Evolutionary conservation across 2,797 vertebrate genomes (phyloP).

Genomic region (Sebastes itinus): DNA sequence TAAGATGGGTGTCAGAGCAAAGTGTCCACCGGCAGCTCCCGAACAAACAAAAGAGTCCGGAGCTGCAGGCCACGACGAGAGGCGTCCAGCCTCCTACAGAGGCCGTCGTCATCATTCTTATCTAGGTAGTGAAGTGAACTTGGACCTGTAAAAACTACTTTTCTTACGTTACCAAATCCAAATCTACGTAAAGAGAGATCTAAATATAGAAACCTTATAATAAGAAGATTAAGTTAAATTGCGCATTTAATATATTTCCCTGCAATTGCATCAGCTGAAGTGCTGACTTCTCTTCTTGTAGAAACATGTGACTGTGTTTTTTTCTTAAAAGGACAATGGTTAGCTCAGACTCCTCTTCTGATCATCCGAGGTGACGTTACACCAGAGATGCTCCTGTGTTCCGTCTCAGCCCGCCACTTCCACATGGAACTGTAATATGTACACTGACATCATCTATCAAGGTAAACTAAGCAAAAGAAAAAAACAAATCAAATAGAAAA

Average conservation of each 20-base stretch:
- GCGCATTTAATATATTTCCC: constrained; percentile 65
- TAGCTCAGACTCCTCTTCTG: constrained; percentile 26
- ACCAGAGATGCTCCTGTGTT: constrained; percentile 37
- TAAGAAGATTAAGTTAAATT: constrained; percentile 54
- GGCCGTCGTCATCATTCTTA: not conserved
- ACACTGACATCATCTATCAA: constrained; percentile 70
- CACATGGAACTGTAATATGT: constrained; percentile 61
- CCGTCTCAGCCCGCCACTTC: constrained; percentile 28
- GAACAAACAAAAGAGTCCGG: not conserved
- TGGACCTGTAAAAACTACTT: constrained; percentile 28
- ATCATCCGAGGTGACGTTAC: constrained; percentile 33
- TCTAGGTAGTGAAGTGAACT: constrained; percentile 29
- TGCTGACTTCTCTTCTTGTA: constrained; percentile 43
- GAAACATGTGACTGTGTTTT: constrained; percentile 29
- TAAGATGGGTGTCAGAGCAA: constrained; percentile 20
- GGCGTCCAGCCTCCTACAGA: constrained; percentile 1
- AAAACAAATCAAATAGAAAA: constrained; percentile 47
- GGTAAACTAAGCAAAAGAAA: constrained; percentile 62
- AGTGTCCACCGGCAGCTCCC: constrained; percentile 14
- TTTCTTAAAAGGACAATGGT: constrained; percentile 22
- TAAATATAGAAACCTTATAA: constrained; percentile 51
- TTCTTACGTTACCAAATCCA: constrained; percentile 33
- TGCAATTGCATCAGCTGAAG: constrained; percentile 57
- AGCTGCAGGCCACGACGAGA: constrained; percentile 20
- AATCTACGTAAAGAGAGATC: constrained; percentile 44